Evolutionary conservation across 2,888 invertebrate species (phyloP).

Genomic region (Melanophora roralis): DNA sequence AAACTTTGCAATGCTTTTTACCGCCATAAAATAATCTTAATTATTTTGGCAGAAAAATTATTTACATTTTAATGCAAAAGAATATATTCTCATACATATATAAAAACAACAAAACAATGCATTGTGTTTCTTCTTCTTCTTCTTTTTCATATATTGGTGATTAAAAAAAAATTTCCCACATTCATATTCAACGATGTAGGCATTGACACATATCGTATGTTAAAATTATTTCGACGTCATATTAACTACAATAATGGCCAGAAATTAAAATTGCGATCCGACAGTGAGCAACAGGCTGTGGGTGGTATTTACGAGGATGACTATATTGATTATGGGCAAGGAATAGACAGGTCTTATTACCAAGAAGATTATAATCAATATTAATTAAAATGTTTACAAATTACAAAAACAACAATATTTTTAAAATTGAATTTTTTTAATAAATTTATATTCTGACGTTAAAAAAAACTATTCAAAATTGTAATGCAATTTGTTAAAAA

Average conservation of each 20-base stretch:
- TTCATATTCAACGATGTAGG: conserved; percentile 66
- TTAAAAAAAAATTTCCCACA: conserved; percentile 55
- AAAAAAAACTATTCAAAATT: too few relatives aligned
- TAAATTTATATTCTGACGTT: neutral
- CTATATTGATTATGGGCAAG: conserved; percentile 23
- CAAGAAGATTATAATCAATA: conserved; percentile 26
- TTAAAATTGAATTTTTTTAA: neutral
- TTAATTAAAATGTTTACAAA: neutral
- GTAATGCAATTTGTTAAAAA: too few relatives aligned
- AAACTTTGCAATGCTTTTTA: conserved; percentile 20
- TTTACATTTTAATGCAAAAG: conserved; percentile 46
- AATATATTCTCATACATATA: too few relatives aligned
- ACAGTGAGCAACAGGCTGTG: conserved; percentile 57
- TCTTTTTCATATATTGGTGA: conserved; percentile 55
- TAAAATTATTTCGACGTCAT: conserved; percentile 74
- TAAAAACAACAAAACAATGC: conserved; percentile 40
- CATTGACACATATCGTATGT: conserved; percentile 76
- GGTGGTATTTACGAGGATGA: conserved; percentile 42
- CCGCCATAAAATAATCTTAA: conserved; percentile 30
- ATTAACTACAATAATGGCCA: conserved; percentile 74
- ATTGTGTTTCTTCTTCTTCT: conserved; percentile 64
- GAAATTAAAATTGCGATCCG: conserved; percentile 74
- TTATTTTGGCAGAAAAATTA: conserved; percentile 32
- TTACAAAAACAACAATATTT: neutral
- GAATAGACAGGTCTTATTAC: conserved; percentile 18